Evolutionary conservation across 2,888 invertebrate species (phyloP).

Genomic region (Pristionchus japonicus): DNA sequence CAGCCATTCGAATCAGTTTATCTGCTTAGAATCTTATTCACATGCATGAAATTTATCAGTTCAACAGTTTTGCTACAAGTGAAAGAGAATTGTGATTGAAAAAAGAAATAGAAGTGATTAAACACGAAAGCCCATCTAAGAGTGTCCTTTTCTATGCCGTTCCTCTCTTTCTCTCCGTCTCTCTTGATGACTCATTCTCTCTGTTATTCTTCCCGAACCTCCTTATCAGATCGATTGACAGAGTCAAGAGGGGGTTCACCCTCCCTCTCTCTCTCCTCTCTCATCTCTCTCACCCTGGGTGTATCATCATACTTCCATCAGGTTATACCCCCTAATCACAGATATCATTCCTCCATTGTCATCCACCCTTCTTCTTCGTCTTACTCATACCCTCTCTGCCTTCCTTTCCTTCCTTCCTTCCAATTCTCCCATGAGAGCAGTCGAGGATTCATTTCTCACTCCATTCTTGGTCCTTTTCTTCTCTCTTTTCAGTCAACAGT

Average conservation of each 20-base stretch:
- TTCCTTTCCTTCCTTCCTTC: slow-evolving; percentile 27
- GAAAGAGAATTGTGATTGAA: background rate
- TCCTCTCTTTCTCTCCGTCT: background rate
- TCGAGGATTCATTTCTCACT: background rate
- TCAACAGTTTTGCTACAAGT: no score
- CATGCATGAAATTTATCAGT: no score
- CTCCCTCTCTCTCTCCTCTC: background rate
- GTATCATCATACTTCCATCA: slow-evolving; percentile 15
- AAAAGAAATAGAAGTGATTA: background rate
- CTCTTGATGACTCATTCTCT: slow-evolving; percentile 30
- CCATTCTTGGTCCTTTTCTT: background rate
- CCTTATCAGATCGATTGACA: slow-evolving; percentile 14
- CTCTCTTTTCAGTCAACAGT: background rate
- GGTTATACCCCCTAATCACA: background rate
- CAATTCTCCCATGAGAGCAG: background rate
- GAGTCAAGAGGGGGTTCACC: slow-evolving; percentile 13
- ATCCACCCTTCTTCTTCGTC: background rate
- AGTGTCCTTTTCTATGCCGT: background rate
- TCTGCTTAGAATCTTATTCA: no score
- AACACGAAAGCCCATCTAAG: background rate
- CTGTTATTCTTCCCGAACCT: slow-evolving; percentile 3
- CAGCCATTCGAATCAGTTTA: background rate
- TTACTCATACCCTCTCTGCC: slow-evolving; percentile 11
- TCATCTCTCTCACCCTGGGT: background rate
- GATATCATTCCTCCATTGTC: background rate